A percentile compares a stretch with the other conserved stretches of the same genome.
Evolutionary conservation across 2,113 vertebrate species (phyloP).

Genomic region (Perognathus longimembris): DNA sequence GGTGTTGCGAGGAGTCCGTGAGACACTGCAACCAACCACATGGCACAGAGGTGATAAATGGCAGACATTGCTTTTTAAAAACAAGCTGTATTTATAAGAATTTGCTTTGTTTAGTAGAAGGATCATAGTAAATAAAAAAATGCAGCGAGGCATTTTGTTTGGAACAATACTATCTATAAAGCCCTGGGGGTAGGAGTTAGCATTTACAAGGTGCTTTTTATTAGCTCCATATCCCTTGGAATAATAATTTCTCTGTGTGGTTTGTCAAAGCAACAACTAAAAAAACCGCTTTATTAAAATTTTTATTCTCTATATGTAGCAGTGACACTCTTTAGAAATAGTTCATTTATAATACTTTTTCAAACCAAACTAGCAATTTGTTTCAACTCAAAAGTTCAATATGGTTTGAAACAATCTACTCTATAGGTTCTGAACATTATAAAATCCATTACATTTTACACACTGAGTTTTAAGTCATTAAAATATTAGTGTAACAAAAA

Average conservation of each 20-base stretch:
- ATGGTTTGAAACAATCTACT: conserved; percentile 20
- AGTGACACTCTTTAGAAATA: conserved; percentile 35
- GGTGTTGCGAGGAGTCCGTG: not conserved
- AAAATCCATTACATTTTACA: conserved; percentile 36
- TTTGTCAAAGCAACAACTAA: not conserved
- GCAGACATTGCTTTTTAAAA: conserved; percentile 34
- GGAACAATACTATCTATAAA: conserved; percentile 23
- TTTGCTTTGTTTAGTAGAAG: conserved; percentile 49
- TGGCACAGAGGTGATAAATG: not conserved
- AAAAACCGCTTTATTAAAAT: conserved; percentile 29
- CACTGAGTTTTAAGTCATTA: conserved; percentile 32
- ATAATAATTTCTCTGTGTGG: conserved; percentile 28
- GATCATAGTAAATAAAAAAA: not conserved
- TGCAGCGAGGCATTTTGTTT: conserved; percentile 26
- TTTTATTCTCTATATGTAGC: conserved; percentile 13
- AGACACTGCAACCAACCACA: not conserved
- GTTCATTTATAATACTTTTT: conserved; percentile 41
- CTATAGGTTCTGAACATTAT: conserved; percentile 7
- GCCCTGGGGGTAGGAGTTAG: not conserved
- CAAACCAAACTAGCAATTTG: conserved; percentile 31
- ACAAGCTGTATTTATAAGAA: conserved; percentile 6
- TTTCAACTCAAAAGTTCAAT: conserved; percentile 51
- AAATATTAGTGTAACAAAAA: conserved; percentile 44
- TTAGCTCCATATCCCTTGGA: conserved; percentile 49
- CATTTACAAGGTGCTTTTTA: conserved; percentile 41